Evolutionary conservation across 2,888 invertebrate species (phyloP).

Genomic region (Eilema caniola): DNA sequence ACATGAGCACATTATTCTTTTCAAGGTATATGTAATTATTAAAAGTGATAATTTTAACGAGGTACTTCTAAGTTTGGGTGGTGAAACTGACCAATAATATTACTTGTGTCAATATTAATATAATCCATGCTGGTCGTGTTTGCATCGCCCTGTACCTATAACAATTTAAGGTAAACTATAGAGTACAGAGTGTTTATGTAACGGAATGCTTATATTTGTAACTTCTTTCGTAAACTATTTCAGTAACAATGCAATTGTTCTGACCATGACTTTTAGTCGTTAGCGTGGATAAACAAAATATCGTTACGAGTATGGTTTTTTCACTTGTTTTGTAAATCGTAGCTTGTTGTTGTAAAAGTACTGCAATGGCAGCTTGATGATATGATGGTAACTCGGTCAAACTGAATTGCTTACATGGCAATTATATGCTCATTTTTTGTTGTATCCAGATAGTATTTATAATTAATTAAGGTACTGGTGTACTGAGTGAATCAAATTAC

Average conservation of each 20-base stretch:
- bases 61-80: too few relatives aligned
- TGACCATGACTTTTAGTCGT: conserved; percentile 12
- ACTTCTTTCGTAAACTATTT: conserved; percentile 2
- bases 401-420: conserved; percentile 9
- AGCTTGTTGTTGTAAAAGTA: background rate
- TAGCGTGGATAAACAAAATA: conserved; percentile 3
- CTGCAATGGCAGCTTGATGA: conserved; percentile 1
- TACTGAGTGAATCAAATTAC: background rate
- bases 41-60: background rate
- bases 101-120: background rate
- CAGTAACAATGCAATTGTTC: conserved; percentile 6
- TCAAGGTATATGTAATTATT: too few relatives aligned
- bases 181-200: background rate
- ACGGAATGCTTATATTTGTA: background rate
- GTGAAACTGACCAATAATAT: background rate
- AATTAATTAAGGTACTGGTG: background rate
- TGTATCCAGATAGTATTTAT: background rate
- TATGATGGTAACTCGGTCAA: conserved; percentile 17
- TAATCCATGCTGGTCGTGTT: background rate
- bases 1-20: background rate
- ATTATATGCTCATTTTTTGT: background rate
- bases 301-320: conserved; percentile 5
- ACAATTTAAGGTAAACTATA: background rate
- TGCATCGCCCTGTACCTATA: background rate
- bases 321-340: conserved; percentile 6